Base-by-base conservation (phyloP, 2,113 vertebrate species). In the Herpailurus yagouaroundi region DNA sequence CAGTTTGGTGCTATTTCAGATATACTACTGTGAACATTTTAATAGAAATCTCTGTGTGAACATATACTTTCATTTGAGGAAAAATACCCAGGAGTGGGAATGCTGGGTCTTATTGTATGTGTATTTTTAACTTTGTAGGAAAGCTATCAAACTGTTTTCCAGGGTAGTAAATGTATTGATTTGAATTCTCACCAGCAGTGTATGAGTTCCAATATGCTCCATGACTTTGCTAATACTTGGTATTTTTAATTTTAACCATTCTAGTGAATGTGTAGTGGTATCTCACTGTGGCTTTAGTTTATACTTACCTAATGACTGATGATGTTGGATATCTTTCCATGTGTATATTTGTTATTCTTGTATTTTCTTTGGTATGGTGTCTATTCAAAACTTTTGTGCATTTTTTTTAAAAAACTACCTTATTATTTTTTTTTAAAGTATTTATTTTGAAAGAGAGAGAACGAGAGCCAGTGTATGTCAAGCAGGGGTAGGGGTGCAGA, bases 211-310 rank as follows among this genome's bases (percentile, higher is more conserved):
- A 16, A 1, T 84, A 48, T 81, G 38, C 9, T 81, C 25, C n/a
- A 31, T 69, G 79, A 93, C 38, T 69, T 94, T 89, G 73, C 8
- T 86, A 94, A 85, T 14, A 64, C 29, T 76, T 94, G 31, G 12
- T 83, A 79, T 88, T 91, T 94, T 92, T 77, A 73, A 36, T 93
- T 94, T 96, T 76, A 92, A 29, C 38, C 21, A 89, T 21, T 97
- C 48, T 84, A 68, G 21, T 96, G 25, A 80, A 21, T 94, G 5
- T 89, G 11, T 89, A 68, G 77, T 85, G 55, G 55, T 80, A 45
- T 60, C 15, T 83, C 15, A 64, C 74, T 88, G 41, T 86, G 48
- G 23, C 13, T 88, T 90, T 88, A 66, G 57, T 91, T 83, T 95
- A 27, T 94, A 25, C 83, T 86, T 82, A 57, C 7, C n/a, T 94